Conservation (phyloP, 2,888 invertebrate genomes). For the Trissolcus japonicus region DNA sequence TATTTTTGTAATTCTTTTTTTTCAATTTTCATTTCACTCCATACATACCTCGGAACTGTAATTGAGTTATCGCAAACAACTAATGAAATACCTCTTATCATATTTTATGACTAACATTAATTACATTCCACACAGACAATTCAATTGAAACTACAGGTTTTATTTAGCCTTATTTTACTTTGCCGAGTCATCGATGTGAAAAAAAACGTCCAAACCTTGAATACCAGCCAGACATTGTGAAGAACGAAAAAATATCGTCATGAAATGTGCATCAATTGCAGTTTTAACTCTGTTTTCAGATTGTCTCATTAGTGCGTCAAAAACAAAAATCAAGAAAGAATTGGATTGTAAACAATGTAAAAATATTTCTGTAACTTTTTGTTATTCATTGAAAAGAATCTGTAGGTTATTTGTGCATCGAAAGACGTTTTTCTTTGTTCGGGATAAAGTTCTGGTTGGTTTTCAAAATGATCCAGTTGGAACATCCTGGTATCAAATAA, state of each 20-base stretch:
- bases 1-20: too few relatives aligned
- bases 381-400: too few relatives aligned
- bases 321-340: too few relatives aligned
- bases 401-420: too few relatives aligned
- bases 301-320: too few relatives aligned
- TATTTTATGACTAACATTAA: constrained; percentile 13
- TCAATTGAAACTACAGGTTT: constrained; percentile 7
- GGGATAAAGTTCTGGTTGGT: neutral
- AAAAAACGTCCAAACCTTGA: constrained; percentile 15
- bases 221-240: constrained; percentile 7
- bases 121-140: constrained; percentile 6
- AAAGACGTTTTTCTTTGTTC: too few relatives aligned
- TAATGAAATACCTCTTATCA: constrained; percentile 1
- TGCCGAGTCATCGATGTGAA: constrained; percentile 11
- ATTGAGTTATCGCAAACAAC: constrained; percentile 6
- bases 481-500: constrained; percentile 34
- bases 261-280: neutral
- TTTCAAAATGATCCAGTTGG: constrained; percentile 32
- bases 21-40: too few relatives aligned
- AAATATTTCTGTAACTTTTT: too few relatives aligned
- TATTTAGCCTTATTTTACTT: constrained; percentile 10
- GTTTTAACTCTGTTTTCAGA: too few relatives aligned
- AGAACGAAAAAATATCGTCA: constrained; percentile 15
- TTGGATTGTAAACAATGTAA: too few relatives aligned
- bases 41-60: neutral